A percentile compares a stretch with the other conserved stretches of the same genome.
Conservation (phyloP, 2,113 vertebrate genomes). For the Microtus richardsoni region DNA sequence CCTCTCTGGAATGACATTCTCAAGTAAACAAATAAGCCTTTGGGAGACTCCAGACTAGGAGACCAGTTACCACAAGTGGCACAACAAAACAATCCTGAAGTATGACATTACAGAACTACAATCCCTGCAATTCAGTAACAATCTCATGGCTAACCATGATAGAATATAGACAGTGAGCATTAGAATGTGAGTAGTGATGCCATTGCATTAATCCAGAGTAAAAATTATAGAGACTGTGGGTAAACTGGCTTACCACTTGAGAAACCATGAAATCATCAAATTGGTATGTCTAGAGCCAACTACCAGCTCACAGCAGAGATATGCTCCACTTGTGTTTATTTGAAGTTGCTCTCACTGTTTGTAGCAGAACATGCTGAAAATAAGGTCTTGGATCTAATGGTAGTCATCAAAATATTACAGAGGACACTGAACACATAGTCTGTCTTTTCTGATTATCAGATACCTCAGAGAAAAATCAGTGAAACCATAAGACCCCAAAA, state of each 20-base stretch:
- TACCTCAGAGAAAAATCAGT: not conserved
- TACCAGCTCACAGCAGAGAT: not conserved
- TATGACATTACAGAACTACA: not conserved
- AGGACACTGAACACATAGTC: not conserved
- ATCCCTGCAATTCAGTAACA: not conserved
- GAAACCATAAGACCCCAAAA: not conserved
- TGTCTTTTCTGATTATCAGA: not conserved
- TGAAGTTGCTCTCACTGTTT: not conserved
- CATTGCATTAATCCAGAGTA: no score
- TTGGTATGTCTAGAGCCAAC: not conserved
- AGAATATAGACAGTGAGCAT: not conserved
- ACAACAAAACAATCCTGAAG: not conserved
- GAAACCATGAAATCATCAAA: not conserved
- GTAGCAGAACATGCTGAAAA: not conserved
- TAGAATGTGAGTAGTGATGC: not conserved
- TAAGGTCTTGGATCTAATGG: not conserved
- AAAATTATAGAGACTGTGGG: not conserved
- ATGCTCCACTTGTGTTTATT: no score
- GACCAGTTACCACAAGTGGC: not conserved
- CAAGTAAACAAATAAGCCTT: not conserved
- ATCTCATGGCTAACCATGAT: not conserved
- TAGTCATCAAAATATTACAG: not conserved
- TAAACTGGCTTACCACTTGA: not conserved
- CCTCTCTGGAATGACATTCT: not conserved
- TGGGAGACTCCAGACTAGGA: no score